These are phyloP conservation scores for Drosophila sproati DNA, from an alignment of 1,140 invertebrate genomes.

Conservation along the genomic window DNA sequence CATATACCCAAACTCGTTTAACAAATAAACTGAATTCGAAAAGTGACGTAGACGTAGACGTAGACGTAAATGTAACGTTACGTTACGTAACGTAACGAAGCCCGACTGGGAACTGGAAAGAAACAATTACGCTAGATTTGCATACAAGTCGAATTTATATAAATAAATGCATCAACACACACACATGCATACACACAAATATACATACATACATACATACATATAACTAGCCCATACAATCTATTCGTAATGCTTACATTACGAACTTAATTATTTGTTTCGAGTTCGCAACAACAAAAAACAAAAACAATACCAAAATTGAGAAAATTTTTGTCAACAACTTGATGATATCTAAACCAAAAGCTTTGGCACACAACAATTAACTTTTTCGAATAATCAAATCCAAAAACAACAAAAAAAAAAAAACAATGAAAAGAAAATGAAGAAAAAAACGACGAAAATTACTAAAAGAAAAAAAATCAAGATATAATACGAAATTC, in stretches of 20 bases:
- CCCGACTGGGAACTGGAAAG: constrained; percentile 8
- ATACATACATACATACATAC: constrained; percentile 29
- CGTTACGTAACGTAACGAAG: constrained; percentile 1
- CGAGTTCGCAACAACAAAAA: constrained; percentile 31
- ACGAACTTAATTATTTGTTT: constrained; percentile 58
- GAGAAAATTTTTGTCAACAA: constrained; percentile 24
- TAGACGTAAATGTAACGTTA: not conserved
- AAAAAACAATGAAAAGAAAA: constrained; percentile 12
- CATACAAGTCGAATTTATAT: constrained; percentile 82
- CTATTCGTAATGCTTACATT: constrained; percentile 52
- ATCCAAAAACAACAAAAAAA: constrained; percentile 29
- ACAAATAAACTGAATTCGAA: not conserved
- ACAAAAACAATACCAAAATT: constrained; percentile 6
- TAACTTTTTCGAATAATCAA: constrained; percentile 32
- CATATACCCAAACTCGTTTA: not conserved
- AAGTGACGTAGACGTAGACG: not conserved
- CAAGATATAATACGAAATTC: constrained; percentile 4
- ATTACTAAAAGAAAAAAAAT: constrained; percentile 12
- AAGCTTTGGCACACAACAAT: constrained; percentile 76
- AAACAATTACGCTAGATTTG: constrained; percentile 76
- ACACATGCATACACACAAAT: constrained; percentile 8
- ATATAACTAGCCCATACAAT: constrained; percentile 31
- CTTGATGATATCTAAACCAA: constrained; percentile 26
- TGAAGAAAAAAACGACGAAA: constrained; percentile 22
- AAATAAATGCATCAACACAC: constrained; percentile 54